Evolutionary conservation across 1,140 invertebrate genomes (phyloP), one percentile per base, ranked within the genome.

Genomic region (Drosophila rufa): DNA sequence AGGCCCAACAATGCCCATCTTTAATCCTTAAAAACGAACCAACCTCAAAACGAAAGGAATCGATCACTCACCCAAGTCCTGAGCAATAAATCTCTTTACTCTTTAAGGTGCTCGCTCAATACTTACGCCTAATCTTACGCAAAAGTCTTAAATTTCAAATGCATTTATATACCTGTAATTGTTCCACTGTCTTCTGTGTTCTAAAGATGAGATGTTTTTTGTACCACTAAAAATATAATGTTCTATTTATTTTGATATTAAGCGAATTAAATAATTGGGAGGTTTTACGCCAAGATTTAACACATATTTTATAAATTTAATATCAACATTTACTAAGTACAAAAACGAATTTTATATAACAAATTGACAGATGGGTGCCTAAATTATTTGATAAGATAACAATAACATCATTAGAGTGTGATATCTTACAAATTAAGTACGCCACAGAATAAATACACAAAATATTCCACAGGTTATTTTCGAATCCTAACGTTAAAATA

Each of bases 1-100:
- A 65, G 94, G 65, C 93, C 94, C 27, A 79, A 59, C 48, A 92
- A 75, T 79, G 77, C 92, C 73, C 92, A 92, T 51, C 79, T 92
- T 47, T 92, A 91, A 76, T 68, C 42, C 27, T 4, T 46, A 36
- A 19, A 59, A 38, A 48, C 65, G 40, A 56, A 25, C 22, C 15
- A 53, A 78, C 59, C 48, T 62, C 53, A 78, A 45, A 59, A 14
- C 33, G 19, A 53, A 36, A 11, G 4, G 19, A 50, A 64, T 42
- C 65, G 15, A 69, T 48, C 27, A 51, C 69, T 42, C 57, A 53
- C 56, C 56, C 73, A 75, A 38, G 45, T 75, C 48, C 65, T 68
- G 67, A 74, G 70, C 70, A 73, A 74, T 73, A 74, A 60, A 51
- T 74, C 69, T 73, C 68, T 73, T 27, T 38, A 59, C 42, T 69